phyloP scores from a whole-genome alignment of 2,113 vertebrate species.

The Cebus imitator region DNA sequence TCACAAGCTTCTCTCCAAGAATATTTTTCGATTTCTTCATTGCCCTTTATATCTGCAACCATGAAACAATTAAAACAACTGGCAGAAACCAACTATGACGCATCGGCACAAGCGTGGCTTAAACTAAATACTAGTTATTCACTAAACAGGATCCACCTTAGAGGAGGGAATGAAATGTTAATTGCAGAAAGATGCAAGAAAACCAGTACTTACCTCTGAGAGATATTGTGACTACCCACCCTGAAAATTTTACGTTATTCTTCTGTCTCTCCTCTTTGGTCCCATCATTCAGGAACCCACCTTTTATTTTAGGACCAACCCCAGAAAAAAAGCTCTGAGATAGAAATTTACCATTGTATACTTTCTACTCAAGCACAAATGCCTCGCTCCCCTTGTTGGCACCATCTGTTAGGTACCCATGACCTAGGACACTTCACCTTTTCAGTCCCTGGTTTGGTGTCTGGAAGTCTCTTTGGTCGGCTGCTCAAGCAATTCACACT shows the following conservation, averaged over 20 bases:
- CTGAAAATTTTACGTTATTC: not conserved
- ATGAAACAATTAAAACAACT: conserved; percentile 33
- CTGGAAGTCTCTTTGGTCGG: not conserved
- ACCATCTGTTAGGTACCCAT: too few species aligned
- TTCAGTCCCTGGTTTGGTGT: not conserved
- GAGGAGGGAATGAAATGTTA: conserved; percentile 38
- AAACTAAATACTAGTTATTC: conserved; percentile 50
- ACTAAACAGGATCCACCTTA: conserved; percentile 38
- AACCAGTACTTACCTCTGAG: not conserved
- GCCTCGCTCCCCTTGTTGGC: not conserved
- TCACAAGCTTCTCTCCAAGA: not conserved
- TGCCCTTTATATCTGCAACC: conserved; percentile 57
- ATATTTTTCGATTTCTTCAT: not conserved
- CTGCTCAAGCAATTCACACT: not conserved
- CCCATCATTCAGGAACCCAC: not conserved
- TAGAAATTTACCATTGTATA: not conserved
- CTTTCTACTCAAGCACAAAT: not conserved
- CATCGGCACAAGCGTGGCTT: conserved; percentile 20
- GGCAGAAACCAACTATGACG: conserved; percentile 26
- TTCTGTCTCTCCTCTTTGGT: not conserved
- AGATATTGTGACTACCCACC: not conserved
- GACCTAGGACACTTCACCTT: not conserved
- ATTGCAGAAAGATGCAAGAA: conserved; percentile 17
- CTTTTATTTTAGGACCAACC: not conserved
- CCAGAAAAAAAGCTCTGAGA: not conserved